These are phyloP conservation scores for Tetranychus urticae DNA, from an alignment of 1,140 invertebrate genomes.

Conservation along the genomic window DNA sequence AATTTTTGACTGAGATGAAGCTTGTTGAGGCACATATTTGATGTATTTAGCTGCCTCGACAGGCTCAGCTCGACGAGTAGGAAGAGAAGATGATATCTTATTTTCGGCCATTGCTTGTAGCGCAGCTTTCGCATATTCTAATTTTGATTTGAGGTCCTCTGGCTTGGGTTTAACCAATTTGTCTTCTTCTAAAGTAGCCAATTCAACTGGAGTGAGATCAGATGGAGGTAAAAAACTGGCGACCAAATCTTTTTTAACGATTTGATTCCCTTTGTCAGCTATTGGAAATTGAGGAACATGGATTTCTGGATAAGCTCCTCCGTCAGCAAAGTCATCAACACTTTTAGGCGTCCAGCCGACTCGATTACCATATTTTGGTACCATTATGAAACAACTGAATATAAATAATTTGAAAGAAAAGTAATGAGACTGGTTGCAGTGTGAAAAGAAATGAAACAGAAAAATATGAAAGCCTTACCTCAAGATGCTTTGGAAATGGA, in stretches of 20 bases:
- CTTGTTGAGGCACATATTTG: constrained; percentile 89
- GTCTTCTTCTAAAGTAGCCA: constrained; percentile 70
- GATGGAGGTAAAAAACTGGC: constrained; percentile 82
- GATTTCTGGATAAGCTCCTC: constrained; percentile 95
- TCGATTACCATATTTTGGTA: constrained; percentile 78
- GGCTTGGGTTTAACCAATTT: constrained; percentile 56
- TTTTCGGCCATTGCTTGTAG: constrained; percentile 64
- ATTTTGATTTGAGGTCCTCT: constrained; percentile 34
- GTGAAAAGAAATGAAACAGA: no score
- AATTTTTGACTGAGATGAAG: constrained; percentile 87
- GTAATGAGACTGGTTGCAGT: no score
- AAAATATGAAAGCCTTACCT: no score
- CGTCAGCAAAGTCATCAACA: constrained; percentile 58
- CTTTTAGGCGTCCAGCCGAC: constrained; percentile 75
- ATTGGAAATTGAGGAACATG: constrained; percentile 89
- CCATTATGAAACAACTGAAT: no score
- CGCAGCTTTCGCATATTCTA: constrained; percentile 55
- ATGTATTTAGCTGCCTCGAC: constrained; percentile 81
- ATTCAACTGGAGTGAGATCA: constrained; percentile 77
- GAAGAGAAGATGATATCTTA: constrained; percentile 57
- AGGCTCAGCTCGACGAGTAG: constrained; percentile 70
- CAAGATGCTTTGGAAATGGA: no score
- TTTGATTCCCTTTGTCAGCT: constrained; percentile 38
- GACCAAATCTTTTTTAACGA: constrained; percentile 46
- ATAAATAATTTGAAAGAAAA: no score